phyloP scores from a whole-genome alignment of 2,888 invertebrate species.

The Copidosoma aretas region DNA sequence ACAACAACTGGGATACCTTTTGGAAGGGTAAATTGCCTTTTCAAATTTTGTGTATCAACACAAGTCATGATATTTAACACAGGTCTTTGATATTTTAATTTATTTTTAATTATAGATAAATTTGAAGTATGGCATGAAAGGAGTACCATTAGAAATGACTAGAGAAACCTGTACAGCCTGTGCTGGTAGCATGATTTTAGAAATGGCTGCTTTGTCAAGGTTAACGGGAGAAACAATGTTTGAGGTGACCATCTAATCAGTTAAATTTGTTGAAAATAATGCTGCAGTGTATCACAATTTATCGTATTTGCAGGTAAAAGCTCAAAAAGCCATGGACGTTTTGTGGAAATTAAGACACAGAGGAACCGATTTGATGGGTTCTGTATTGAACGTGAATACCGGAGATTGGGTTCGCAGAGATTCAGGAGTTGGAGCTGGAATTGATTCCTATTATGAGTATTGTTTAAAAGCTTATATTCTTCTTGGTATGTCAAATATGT shows the following conservation, averaged over 20 bases:
- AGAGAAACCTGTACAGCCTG: conserved; percentile 97
- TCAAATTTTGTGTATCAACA: conserved; percentile 19
- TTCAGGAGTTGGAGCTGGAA: conserved; percentile 98
- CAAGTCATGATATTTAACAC: conserved; percentile 25
- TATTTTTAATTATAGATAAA: conserved; percentile 69
- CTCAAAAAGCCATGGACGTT: conserved; percentile 94
- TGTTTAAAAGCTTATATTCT: conserved; percentile 96
- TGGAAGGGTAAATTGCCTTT: conserved; percentile 74
- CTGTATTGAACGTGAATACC: conserved; percentile 95
- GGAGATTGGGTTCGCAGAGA: conserved; percentile 98
- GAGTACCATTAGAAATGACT: conserved; percentile 74
- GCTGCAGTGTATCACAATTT: background rate
- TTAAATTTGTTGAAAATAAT: background rate
- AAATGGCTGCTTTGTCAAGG: conserved; percentile 94
- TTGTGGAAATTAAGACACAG: conserved; percentile 94
- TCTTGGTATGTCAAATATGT: conserved; percentile 64
- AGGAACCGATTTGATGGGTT: conserved; percentile 93
- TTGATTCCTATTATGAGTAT: conserved; percentile 99
- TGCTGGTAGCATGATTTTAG: conserved; percentile 96
- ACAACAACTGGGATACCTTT: conserved; percentile 97
- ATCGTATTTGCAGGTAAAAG: conserved; percentile 72
- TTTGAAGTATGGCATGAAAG: conserved; percentile 81
- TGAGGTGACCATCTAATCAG: conserved; percentile 66
- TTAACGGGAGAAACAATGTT: conserved; percentile 90
- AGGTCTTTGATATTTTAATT: background rate